Evolutionary conservation across 2,797 vertebrate species (phyloP).

Genomic region (Pseudochirops corinnae): DNA sequence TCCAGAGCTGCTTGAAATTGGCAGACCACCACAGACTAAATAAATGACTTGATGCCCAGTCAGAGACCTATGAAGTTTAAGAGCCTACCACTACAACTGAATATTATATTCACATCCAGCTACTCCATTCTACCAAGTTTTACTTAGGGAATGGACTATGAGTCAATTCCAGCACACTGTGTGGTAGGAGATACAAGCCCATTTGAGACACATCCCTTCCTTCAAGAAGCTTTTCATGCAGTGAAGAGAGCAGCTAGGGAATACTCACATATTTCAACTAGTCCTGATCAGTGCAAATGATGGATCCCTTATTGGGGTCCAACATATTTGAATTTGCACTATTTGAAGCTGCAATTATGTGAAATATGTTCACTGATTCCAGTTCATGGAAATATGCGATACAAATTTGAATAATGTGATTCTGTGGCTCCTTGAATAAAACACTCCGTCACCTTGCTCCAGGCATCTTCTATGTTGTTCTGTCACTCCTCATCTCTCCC

Average conservation of each 20-base stretch:
- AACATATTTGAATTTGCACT: background rate
- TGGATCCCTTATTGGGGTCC: background rate
- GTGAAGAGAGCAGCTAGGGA: background rate
- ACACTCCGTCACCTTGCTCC: too few relatives aligned
- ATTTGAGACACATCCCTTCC: background rate
- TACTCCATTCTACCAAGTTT: background rate
- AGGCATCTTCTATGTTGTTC: background rate
- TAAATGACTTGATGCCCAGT: background rate
- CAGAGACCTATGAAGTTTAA: background rate
- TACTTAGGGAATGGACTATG: background rate
- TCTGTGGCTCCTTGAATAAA: too few relatives aligned
- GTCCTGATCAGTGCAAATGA: background rate
- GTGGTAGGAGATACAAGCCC: background rate
- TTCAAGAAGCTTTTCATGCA: background rate
- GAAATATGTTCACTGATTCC: background rate
- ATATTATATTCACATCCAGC: background rate
- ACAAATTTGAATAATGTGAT: background rate
- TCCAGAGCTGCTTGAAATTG: background rate
- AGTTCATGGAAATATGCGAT: background rate
- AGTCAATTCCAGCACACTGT: background rate
- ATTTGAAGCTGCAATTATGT: background rate
- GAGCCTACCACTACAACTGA: background rate
- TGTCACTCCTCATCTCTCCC: background rate
- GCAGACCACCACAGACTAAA: background rate
- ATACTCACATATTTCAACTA: background rate